Evolutionary conservation across 1,140 invertebrate species (phyloP).

Genomic region (Belonocnema kinseyi): DNA sequence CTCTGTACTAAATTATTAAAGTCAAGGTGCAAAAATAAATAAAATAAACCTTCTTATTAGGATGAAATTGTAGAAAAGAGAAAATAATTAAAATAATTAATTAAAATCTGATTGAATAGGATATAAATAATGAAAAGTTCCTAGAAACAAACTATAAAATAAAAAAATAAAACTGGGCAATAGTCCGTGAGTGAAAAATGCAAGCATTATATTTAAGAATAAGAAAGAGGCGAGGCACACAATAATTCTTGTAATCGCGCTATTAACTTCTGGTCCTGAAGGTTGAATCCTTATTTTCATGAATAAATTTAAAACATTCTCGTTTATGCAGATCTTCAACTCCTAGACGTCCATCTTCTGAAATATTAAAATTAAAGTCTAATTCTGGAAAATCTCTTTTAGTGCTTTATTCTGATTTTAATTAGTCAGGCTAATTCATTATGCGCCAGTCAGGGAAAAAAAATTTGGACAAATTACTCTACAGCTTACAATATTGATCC

Average conservation of each 20-base stretch:
- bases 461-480: no score
- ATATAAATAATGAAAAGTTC: neutral
- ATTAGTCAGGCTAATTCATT: neutral
- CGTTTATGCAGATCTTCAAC: slow-evolving; percentile 9
- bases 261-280: slow-evolving; percentile 22
- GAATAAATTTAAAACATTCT: slow-evolving; percentile 22
- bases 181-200: slow-evolving; percentile 17
- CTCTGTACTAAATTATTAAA: neutral
- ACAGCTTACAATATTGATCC: no score
- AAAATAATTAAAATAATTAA: neutral
- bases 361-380: neutral
- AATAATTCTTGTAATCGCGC: slow-evolving; percentile 22
- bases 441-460: no score
- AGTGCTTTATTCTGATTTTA: neutral
- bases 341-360: slow-evolving; percentile 8
- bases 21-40: neutral
- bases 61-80: no score
- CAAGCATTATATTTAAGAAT: slow-evolving; percentile 24
- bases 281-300: neutral
- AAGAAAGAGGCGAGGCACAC: slow-evolving; percentile 12
- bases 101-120: neutral
- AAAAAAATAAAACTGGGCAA: slow-evolving; percentile 2
- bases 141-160: slow-evolving; percentile 5
- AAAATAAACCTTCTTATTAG: neutral
- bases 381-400: neutral